phyloP scores from a whole-genome alignment of 2,888 invertebrate genomes.

The Platycheirus albimanus region DNA sequence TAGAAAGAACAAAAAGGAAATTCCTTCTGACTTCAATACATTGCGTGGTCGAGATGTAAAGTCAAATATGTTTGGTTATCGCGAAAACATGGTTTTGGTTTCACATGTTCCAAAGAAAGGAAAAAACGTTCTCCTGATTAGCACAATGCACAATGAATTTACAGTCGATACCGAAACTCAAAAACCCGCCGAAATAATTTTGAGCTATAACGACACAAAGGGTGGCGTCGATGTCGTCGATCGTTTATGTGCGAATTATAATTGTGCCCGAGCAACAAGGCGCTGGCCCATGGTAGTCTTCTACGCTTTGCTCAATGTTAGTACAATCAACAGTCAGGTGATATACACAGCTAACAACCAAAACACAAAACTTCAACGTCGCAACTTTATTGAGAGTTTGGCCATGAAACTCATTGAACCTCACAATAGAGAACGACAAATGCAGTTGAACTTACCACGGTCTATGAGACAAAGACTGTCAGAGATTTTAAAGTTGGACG shows the following conservation, averaged over 20 bases:
- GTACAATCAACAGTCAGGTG: slow-evolving; percentile 41
- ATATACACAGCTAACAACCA: slow-evolving; percentile 51
- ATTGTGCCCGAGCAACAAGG: slow-evolving; percentile 49
- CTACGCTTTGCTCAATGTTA: slow-evolving; percentile 45
- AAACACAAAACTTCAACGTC: slow-evolving; percentile 39
- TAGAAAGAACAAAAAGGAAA: slow-evolving; percentile 44
- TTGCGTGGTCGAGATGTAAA: slow-evolving; percentile 2
- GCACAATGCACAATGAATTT: neutral
- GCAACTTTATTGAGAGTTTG: slow-evolving; percentile 46
- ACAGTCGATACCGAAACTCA: neutral
- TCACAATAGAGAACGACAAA: slow-evolving; percentile 35
- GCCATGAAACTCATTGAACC: slow-evolving; percentile 38
- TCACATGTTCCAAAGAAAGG: slow-evolving; percentile 41
- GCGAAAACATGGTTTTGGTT: slow-evolving; percentile 42
- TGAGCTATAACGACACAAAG: neutral
- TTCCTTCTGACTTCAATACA: slow-evolving; percentile 16
- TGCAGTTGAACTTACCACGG: slow-evolving; percentile 37
- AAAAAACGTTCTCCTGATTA: slow-evolving; percentile 46
- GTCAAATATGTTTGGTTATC: slow-evolving; percentile 27
- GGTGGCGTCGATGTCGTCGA: slow-evolving; percentile 42
- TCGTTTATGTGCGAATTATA: slow-evolving; percentile 52
- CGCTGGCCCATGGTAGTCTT: slow-evolving; percentile 45
- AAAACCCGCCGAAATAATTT: neutral
- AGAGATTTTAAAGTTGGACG: slow-evolving; percentile 50
- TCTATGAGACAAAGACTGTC: slow-evolving; percentile 51